These are phyloP conservation scores for Morpho deidamia DNA, from an alignment of 2,888 invertebrate species.

Conservation along the genomic window DNA sequence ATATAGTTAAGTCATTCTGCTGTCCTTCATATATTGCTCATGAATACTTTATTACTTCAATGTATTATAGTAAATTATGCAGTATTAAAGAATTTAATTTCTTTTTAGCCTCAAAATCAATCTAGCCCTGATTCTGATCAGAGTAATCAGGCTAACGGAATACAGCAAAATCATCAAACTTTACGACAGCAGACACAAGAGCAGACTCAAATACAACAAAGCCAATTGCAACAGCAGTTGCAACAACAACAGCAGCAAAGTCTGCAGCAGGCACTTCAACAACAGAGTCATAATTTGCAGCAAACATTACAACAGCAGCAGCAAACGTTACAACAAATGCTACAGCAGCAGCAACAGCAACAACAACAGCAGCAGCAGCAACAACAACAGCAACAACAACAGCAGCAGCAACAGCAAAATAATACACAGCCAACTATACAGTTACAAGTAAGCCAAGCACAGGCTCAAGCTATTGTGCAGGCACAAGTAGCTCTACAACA, in stretches of 20 bases:
- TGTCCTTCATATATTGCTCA: too few species aligned
- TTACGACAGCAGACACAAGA: slow-evolving; percentile 57
- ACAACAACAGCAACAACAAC: slow-evolving; percentile 43
- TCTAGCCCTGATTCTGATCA: slow-evolving; percentile 66
- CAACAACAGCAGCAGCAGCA: slow-evolving; percentile 46
- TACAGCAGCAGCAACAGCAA: slow-evolving; percentile 47
- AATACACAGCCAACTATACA: slow-evolving; percentile 56
- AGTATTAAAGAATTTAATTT: not conserved
- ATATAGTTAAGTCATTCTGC: too few species aligned
- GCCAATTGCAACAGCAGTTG: slow-evolving; percentile 56
- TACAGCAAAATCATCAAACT: slow-evolving; percentile 58
- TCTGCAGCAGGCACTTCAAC: slow-evolving; percentile 38
- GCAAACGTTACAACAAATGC: slow-evolving; percentile 45
- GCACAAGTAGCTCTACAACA: slow-evolving; percentile 68
- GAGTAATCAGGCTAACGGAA: slow-evolving; percentile 69
- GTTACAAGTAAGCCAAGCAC: slow-evolving; percentile 66
- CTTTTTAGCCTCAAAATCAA: slow-evolving; percentile 72
- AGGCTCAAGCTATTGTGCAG: slow-evolving; percentile 66
- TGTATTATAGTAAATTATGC: too few species aligned
- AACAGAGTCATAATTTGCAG: slow-evolving; percentile 64
- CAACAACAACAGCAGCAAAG: slow-evolving; percentile 68
- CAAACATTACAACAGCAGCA: slow-evolving; percentile 68
- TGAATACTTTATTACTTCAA: too few species aligned
- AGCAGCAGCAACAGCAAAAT: slow-evolving; percentile 44
- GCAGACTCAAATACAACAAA: slow-evolving; percentile 51